Percentiles rank a stretch among this genome's conserved stretches.
Evolutionary conservation across 35 echinoderm and acorn worm genomes (phyloP).

Genomic region (Ptychodera flava): DNA sequence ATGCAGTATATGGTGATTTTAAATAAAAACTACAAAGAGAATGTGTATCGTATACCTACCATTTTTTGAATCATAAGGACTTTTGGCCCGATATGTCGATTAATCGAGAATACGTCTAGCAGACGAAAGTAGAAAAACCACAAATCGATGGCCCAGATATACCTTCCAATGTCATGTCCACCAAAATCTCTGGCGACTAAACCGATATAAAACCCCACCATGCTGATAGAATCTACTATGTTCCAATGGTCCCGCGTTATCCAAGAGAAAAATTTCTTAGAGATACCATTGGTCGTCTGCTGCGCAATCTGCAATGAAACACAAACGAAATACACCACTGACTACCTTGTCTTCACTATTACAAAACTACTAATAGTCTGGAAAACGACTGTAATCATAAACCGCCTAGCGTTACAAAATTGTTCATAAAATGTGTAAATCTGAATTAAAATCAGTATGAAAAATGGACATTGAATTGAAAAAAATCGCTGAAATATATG

Average conservation of each 20-base stretch:
- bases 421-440: too few species aligned
- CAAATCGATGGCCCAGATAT: slow-evolving; percentile 65
- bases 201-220: slow-evolving; percentile 50
- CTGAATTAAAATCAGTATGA: background rate
- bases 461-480: background rate
- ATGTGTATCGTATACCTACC: slow-evolving; percentile 49
- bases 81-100: slow-evolving; percentile 85
- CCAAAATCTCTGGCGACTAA: slow-evolving; percentile 34
- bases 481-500: background rate
- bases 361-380: background rate
- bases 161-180: slow-evolving; percentile 22
- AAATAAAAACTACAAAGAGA: too few species aligned
- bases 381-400: background rate
- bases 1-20: too few species aligned
- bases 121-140: slow-evolving; percentile 79
- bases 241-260: slow-evolving; percentile 88
- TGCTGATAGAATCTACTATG: slow-evolving; percentile 59
- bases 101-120: slow-evolving; percentile 79
- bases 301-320: slow-evolving; percentile 61
- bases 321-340: background rate
- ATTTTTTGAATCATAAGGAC: slow-evolving; percentile 94
- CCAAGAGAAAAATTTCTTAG: slow-evolving; percentile 42
- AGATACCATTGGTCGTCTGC: slow-evolving; percentile 58
- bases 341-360: background rate
- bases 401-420: background rate